These are phyloP conservation scores for Microcebus ravelobensis DNA, from an alignment of 2,113 vertebrate genomes.

Conservation along the genomic window DNA sequence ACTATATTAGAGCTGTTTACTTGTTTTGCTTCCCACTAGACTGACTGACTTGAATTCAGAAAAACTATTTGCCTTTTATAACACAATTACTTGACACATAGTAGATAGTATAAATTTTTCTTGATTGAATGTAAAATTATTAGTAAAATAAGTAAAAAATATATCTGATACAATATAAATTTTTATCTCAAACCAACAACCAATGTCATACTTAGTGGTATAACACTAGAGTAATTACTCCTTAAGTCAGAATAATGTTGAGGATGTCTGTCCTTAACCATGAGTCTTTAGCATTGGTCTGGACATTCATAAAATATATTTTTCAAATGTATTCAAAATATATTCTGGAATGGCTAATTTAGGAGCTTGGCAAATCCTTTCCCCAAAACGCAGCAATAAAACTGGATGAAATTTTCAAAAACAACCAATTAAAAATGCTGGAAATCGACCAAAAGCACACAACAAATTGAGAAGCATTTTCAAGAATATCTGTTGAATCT, in stretches of 20 bases:
- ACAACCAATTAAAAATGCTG: background rate
- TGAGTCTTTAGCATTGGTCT: background rate
- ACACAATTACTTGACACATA: background rate
- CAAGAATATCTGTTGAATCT: background rate
- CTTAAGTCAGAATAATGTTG: background rate
- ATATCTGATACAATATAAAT: background rate
- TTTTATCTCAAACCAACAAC: slow-evolving; percentile 20
- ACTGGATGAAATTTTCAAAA: background rate
- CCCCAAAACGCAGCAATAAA: background rate
- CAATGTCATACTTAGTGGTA: background rate
- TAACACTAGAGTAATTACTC: background rate
- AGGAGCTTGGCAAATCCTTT: background rate
- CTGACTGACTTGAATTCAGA: background rate
- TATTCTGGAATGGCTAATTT: background rate
- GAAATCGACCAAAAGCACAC: background rate
- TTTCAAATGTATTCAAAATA: too few relatives aligned
- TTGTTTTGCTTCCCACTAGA: slow-evolving; percentile 14
- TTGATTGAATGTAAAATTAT: background rate
- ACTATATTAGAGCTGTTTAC: background rate
- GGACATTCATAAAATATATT: background rate
- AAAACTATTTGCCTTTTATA: background rate
- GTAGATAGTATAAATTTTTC: background rate
- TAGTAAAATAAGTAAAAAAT: slow-evolving; percentile 21
- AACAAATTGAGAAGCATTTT: background rate
- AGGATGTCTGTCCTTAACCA: background rate